Evolutionary conservation across 2,888 invertebrate genomes (phyloP), one percentile per base, ranked within the genome.

Genomic region (Dyspetes luteomarginatus): DNA sequence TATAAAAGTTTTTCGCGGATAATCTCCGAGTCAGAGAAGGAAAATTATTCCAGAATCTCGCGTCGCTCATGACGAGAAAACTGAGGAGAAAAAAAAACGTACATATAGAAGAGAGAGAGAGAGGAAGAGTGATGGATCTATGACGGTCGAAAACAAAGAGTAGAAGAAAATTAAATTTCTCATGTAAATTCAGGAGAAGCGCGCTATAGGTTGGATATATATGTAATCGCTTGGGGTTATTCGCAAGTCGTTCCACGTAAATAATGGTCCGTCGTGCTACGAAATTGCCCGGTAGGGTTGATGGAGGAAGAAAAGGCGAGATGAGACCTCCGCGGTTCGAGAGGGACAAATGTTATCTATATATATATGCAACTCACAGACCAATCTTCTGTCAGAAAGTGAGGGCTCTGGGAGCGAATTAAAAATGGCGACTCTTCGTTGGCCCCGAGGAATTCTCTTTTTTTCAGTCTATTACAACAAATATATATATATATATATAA

Each of bases 111-210:
- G 50, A 71, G 52, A 62, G 50, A 71, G 52, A 62, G 50, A 9
- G 72, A 62, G 56, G 50, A 52, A 48, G 48, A 71, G 19, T 65
- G 62, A 62, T 45, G 55, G 73, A 55, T 62, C 30, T 36, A 9
- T 52, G 28, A 67, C 22, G 60, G 50, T 41, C 7, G 60, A 52
- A 62, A 76, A 76, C 76, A 76, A 76, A 76, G 76, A 81, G 56
- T 36, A 78, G 73, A 62, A 74, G 75, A 78, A 82, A 83, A 85
- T 82, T 86, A 86, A 86, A 87, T 88, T 87, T 88, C 84, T 86
- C 86, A 88, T 87, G 88, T 85, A 87, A 87, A 89, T 88, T 84
- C 83, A 65, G 43, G 68, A 67, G 24, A 58, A 28, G n/a, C 68
- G 52, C 45, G 55, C 26, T 41, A 19, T 43, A 43, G 75, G 43